phyloP scores from a whole-genome alignment of 2,888 invertebrate species.

The Leptopilina syphax region DNA sequence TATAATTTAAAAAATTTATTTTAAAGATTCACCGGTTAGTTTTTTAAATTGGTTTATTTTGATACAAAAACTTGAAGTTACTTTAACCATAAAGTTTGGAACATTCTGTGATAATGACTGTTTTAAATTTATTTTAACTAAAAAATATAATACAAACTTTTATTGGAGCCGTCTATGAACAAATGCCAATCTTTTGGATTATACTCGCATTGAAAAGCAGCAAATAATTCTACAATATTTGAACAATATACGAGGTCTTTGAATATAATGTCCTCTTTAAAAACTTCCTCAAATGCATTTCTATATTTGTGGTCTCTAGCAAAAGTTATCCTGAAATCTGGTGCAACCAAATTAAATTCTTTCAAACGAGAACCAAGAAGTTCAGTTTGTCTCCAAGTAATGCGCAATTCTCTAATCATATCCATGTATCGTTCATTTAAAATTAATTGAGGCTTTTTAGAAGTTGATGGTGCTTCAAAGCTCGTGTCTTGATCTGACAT shows the following conservation, averaged over 20 bases:
- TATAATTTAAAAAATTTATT: not conserved
- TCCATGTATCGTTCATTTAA: slow-evolving; percentile 50
- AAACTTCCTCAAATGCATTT: not conserved
- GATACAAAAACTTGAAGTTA: not conserved
- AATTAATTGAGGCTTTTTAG: not conserved
- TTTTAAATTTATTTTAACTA: not conserved
- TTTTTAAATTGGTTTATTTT: not conserved
- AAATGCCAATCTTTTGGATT: slow-evolving; percentile 51
- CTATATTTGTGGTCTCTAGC: not conserved
- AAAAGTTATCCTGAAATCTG: not conserved
- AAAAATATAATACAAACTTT: slow-evolving; percentile 41
- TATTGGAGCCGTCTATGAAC: slow-evolving; percentile 60
- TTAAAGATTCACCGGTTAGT: not conserved
- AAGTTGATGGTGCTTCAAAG: not conserved
- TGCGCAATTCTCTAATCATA: slow-evolving; percentile 55
- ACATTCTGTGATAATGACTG: no score
- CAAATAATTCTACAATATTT: slow-evolving; percentile 36
- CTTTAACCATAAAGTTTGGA: not conserved
- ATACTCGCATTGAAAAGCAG: slow-evolving; percentile 17
- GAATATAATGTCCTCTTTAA: not conserved
- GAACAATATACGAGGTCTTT: slow-evolving; percentile 37
- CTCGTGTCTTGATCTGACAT: not conserved
- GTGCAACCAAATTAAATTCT: slow-evolving; percentile 25
- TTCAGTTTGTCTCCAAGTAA: slow-evolving; percentile 55
- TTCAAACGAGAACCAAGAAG: slow-evolving; percentile 52